Evolutionary conservation across 2,888 invertebrate genomes (phyloP), one percentile per base, ranked within the genome.

Genomic region (Slavum lentiscoides): DNA sequence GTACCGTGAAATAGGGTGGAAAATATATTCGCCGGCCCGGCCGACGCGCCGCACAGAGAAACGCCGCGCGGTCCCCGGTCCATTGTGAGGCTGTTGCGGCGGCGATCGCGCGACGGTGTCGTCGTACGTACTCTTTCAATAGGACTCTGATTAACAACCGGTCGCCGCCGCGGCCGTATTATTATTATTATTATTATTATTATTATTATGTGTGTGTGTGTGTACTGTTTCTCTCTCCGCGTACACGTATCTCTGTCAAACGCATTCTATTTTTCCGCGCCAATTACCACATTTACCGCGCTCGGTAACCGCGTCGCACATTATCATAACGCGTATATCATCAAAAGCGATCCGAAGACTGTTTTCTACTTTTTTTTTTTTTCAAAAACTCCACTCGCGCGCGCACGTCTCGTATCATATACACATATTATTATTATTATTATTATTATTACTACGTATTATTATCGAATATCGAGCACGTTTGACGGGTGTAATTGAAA

Each of bases 111-210:
- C 62, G 49, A 30, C 30, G 30, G 30, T 30, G 4, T 30, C 30
- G 30, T 30, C 30, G 30, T 30, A 37, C 55, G 76, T 9, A 53
- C 74, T 21, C 80, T 64, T 72, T 80, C 80, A 80, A 80, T 80
- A 80, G 80, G 39, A 66, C 80, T 80, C 80, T 80, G 80, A 80
- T 80, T 80, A 80, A 80, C 80, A 80, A 80, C 80, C 80, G 80
- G 80, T 80, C 80, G 72, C 64, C 80, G 72, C 64, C 49, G 15
- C 13, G 19, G 58, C 4, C n/a, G 58, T 58, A 58, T 2, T 55
- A 55, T 55, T 15, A 30, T 30, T 30, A 30, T 30, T 30, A 30
- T 30, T 30, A 30, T 30, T 30, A 30, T 30, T 30, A 30, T 30
- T 30, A 30, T 30, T 30, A 30, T 30, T 30, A 30, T 30, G 30